A percentile compares a stretch with the other conserved stretches of the same genome.
Evolutionary conservation across 2,888 invertebrate genomes (phyloP).

Genomic region (Rhogogaster chlorosoma): DNA sequence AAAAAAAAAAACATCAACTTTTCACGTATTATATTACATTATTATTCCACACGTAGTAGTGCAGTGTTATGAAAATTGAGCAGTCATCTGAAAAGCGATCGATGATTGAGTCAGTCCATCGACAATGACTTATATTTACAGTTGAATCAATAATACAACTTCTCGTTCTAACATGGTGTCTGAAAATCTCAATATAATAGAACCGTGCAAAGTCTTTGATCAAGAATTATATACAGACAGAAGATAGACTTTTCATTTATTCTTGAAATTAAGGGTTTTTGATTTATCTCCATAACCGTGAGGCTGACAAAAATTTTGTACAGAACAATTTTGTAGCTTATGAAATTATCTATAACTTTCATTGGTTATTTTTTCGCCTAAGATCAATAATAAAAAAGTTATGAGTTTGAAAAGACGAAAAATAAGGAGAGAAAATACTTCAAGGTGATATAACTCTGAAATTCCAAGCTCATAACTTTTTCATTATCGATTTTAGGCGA

Average conservation of each 20-base stretch:
- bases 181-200: neutral
- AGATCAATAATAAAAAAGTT: no score
- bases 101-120: constrained; percentile 57
- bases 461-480: no score
- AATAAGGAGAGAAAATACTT: no score
- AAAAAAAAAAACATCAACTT: neutral
- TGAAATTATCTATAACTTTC: no score
- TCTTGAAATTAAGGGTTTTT: no score
- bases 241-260: neutral
- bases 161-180: neutral
- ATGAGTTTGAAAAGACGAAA: no score
- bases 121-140: constrained; percentile 55
- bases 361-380: no score
- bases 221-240: neutral
- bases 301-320: no score
- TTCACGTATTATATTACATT: neutral
- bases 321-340: no score
- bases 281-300: no score
- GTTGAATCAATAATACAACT: constrained; percentile 57
- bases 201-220: neutral
- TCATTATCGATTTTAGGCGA: no score
- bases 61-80: neutral
- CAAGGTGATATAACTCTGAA: no score
- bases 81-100: neutral
- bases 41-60: neutral